phyloP scores from a whole-genome alignment of 2,797 vertebrate species.

The Rallus crepitans region DNA sequence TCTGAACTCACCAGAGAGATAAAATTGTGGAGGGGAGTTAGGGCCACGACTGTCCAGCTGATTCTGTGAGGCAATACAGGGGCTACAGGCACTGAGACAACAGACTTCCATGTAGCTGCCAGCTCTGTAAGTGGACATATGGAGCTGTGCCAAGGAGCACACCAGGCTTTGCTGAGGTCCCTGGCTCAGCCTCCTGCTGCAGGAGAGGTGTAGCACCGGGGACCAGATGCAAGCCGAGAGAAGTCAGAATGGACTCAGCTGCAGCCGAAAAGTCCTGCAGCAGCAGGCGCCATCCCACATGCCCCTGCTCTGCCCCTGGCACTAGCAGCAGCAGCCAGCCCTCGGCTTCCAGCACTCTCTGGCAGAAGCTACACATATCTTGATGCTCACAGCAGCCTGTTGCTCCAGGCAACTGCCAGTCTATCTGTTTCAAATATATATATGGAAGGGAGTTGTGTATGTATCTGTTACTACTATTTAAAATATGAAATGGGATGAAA shows the following conservation, averaged over 20 bases:
- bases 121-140: neutral
- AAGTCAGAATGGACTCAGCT: neutral
- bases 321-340: rapidly evolving
- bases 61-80: neutral
- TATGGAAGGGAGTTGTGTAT: neutral
- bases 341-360: neutral
- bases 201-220: neutral
- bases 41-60: neutral
- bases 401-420: neutral
- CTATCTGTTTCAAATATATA: neutral
- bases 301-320: neutral
- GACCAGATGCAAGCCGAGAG: neutral
- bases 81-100: neutral
- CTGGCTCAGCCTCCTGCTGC: neutral
- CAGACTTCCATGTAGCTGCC: neutral
- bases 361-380: neutral
- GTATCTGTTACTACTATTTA: neutral
- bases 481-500: neutral
- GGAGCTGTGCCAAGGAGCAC: neutral
- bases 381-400: neutral
- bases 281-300: neutral
- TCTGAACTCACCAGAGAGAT: conserved; percentile 7
- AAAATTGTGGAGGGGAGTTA: neutral
- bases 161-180: neutral
- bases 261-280: neutral